Percentiles rank a stretch among this genome's conserved stretches.
phyloP scores from a whole-genome alignment of 2,113 vertebrate genomes.

The Furnarius figulus region DNA sequence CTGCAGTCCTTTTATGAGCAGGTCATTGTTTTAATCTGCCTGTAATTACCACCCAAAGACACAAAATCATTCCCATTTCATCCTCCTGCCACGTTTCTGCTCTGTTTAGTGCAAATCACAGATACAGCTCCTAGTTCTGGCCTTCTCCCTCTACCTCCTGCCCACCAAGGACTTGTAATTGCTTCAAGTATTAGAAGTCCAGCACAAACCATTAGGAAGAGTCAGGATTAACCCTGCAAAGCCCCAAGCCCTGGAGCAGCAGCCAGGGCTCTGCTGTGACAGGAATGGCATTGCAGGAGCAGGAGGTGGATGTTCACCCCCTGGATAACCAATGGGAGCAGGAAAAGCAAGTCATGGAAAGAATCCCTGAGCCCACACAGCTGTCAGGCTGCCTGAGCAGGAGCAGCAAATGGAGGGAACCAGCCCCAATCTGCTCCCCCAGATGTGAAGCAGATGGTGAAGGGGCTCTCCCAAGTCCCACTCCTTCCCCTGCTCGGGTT shows the following conservation, averaged over 20 bases:
- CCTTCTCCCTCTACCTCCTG: background rate
- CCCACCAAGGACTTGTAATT: background rate
- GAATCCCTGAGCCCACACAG: background rate
- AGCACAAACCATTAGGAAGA: background rate
- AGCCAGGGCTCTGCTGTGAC: background rate
- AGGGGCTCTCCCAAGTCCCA: background rate
- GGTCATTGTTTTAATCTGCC: background rate
- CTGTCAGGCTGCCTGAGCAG: constrained; percentile 7
- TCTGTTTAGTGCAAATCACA: background rate
- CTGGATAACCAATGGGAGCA: background rate
- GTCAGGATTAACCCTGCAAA: background rate
- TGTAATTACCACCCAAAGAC: background rate
- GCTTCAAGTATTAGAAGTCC: background rate
- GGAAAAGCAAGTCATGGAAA: background rate
- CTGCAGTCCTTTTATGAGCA: background rate
- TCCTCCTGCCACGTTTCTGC: background rate
- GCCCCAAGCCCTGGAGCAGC: rapidly evolving
- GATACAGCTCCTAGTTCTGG: background rate
- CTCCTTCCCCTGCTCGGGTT: background rate
- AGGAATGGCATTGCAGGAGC: background rate
- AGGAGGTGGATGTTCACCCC: background rate
- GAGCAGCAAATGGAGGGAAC: background rate
- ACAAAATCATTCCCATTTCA: background rate
- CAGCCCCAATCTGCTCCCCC: background rate
- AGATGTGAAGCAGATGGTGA: constrained; percentile 25